Base-by-base conservation (phyloP, 1,140 invertebrate species). In the Phymastichus coffea region DNA sequence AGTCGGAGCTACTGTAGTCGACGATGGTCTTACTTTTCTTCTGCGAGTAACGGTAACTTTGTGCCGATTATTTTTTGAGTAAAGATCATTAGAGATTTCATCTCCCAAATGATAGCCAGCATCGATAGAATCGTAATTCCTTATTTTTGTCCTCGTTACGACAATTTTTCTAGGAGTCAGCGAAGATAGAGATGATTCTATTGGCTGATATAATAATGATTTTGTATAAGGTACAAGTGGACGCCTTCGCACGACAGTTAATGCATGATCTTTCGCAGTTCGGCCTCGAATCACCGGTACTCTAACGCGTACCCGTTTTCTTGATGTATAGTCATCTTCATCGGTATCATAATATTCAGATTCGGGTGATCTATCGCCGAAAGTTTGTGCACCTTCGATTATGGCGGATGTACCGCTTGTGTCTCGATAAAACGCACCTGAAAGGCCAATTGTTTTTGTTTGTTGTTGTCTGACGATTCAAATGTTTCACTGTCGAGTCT, bases 41-140 rank as follows among this genome's bases (percentile, higher is more conserved):
- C 74, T 72, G 7, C 78, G 65, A 0, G 78, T 80, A 7, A 79
- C 68, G 0, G 77, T 80, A 12, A 80, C 70, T 41, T 75, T 79
- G 40, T 79, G 78, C 1, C 65, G 66, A 23, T 57, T 65, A 9
- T 44, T 46, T 12, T 65, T 61, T 15, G 67, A 20, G 15, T 40
- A 57, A 8, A 33, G 3, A 22, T 60, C 57, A 37, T 47, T 55
- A 9, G 55, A 28, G 48, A 63, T 43, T 3, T 64, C 64, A 37
- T 67, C 59, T 25, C 33, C 47, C 26, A 63, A 52, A 43, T 46
- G 60, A 9, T 59, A 19, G 15, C 17, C 43, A 19, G 49, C 40
- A 38, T 64, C 48, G 23, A 57, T 26, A 15, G 66, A 44, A 47
- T 61, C 63, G 0, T 47, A 41, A 43, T 69, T 70, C 26, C 72